Conservation (phyloP, 2,797 vertebrate species). For the Hippoglossus hippoglossus region DNA sequence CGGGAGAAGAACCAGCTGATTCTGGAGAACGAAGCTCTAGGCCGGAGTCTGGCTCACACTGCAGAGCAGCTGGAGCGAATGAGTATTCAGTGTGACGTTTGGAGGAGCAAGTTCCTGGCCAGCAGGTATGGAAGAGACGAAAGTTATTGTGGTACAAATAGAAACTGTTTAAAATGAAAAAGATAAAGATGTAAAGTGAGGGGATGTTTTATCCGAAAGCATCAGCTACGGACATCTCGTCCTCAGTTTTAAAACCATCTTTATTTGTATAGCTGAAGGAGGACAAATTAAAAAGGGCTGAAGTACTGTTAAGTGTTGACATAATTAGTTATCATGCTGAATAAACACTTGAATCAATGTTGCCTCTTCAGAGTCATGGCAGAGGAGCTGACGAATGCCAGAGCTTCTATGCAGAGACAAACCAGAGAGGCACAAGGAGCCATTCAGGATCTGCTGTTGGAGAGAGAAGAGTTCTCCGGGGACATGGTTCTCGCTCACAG, state of each 20-base stretch:
- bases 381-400: conserved; percentile 92
- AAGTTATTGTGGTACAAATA: neutral
- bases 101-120: conserved; percentile 98
- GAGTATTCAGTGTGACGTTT: conserved; percentile 98
- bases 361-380: conserved; percentile 92
- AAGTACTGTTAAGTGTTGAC: neutral
- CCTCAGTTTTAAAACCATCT: too few species aligned
- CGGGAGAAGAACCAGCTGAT: conserved; percentile 97
- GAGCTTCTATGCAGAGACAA: conserved; percentile 91
- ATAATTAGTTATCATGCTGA: neutral
- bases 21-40: conserved; percentile 93
- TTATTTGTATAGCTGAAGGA: neutral
- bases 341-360: conserved; percentile 7
- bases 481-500: conserved; percentile 93
- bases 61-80: conserved; percentile 96
- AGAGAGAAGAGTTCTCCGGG: conserved; percentile 91
- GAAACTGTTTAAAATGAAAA: too few species aligned
- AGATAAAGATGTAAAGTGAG: too few species aligned
- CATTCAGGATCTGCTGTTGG: conserved; percentile 92
- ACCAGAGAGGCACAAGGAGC: conserved; percentile 94
- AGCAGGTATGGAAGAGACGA: conserved; percentile 87
- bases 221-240: too few species aligned
- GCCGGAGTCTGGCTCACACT: conserved; percentile 86
- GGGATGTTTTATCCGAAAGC: too few species aligned
- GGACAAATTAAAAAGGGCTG: neutral